A percentile compares a stretch with the other conserved stretches of the same genome.
phyloP scores from a whole-genome alignment of 2,888 invertebrate genomes.

The Harpalus rubripes region DNA sequence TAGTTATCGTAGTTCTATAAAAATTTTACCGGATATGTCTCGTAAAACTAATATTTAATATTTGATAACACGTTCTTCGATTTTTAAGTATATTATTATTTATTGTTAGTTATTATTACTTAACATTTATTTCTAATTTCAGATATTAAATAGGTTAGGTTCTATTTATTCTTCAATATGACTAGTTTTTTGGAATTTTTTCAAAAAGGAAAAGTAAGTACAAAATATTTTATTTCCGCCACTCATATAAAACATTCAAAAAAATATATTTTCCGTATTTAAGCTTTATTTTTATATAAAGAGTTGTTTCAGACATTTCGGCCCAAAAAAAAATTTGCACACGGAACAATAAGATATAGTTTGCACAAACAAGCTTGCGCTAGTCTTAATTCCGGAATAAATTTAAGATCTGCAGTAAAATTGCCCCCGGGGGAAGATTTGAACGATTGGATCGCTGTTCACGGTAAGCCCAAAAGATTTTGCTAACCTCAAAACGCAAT shows the following conservation, averaged over 20 bases:
- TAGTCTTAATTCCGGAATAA: slow-evolving; percentile 92
- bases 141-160: neutral
- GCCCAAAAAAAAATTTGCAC: slow-evolving; percentile 92
- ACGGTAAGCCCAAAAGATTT: slow-evolving; percentile 80
- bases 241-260: too few relatives aligned
- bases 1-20: neutral
- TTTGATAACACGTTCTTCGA: neutral
- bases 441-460: slow-evolving; percentile 96
- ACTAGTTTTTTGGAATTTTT: slow-evolving; percentile 88
- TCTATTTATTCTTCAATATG: slow-evolving; percentile 72
- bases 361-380: slow-evolving; percentile 95
- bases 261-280: too few relatives aligned
- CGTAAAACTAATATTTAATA: neutral
- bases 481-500: neutral
- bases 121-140: neutral
- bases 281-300: too few relatives aligned
- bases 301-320: slow-evolving; percentile 87
- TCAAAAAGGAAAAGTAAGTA: slow-evolving; percentile 86
- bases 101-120: slow-evolving; percentile 4
- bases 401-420: slow-evolving; percentile 89
- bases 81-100: neutral
- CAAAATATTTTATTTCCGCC: neutral
- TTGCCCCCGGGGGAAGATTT: slow-evolving; percentile 90
- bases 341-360: slow-evolving; percentile 91
- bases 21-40: neutral